These are phyloP conservation scores for Pantherophis guttatus DNA, from an alignment of 2,113 vertebrate species.

Conservation along the genomic window DNA sequence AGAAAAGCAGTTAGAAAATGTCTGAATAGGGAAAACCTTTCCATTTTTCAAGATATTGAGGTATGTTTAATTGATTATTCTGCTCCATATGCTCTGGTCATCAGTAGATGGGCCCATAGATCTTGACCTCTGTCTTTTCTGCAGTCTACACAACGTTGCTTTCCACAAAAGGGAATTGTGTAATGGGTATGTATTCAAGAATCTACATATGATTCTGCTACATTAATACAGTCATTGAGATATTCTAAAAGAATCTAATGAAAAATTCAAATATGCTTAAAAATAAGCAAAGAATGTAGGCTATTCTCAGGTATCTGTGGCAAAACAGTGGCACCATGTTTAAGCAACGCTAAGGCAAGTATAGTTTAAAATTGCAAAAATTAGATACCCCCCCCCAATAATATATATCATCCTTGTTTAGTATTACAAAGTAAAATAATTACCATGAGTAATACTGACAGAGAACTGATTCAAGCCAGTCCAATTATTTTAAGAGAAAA, in stretches of 20 bases:
- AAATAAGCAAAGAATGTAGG: not conserved
- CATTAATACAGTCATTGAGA: not conserved
- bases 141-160: not conserved
- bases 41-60: not conserved
- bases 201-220: not conserved
- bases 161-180: not conserved
- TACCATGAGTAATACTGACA: not conserved
- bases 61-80: not conserved
- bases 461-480: not conserved
- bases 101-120: not conserved
- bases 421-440: not conserved
- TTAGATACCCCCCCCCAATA: no score
- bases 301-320: no score
- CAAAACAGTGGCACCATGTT: not conserved
- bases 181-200: not conserved
- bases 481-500: not conserved
- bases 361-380: conserved; percentile 1
- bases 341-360: not conserved
- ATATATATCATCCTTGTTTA: not conserved
- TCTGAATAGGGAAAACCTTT: not conserved
- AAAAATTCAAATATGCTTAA: not conserved
- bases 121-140: not conserved
- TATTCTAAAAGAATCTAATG: not conserved
- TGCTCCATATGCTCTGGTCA: not conserved
- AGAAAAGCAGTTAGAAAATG: not conserved